These are phyloP conservation scores for Sandelia bainsii DNA, from an alignment of 2,797 vertebrate genomes.

Conservation along the genomic window DNA sequence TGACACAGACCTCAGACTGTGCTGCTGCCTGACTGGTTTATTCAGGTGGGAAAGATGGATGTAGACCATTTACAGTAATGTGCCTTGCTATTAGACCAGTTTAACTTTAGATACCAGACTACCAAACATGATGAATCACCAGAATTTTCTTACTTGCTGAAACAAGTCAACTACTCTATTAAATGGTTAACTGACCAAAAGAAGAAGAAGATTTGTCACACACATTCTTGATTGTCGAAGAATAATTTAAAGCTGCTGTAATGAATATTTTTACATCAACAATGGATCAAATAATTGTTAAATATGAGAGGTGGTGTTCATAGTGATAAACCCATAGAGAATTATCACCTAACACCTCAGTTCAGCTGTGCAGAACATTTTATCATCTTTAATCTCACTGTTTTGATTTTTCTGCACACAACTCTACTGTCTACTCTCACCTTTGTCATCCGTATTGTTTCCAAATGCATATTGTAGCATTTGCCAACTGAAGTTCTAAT, in stretches of 20 bases:
- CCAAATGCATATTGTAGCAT: background rate
- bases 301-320: background rate
- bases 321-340: background rate
- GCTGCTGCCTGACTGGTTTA: slow-evolving; percentile 58
- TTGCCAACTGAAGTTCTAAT: no score
- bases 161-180: background rate
- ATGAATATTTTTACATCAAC: background rate
- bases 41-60: slow-evolving; percentile 60
- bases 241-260: background rate
- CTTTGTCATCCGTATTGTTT: background rate
- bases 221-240: background rate
- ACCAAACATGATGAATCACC: background rate
- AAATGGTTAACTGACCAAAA: background rate
- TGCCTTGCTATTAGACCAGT: slow-evolving; percentile 21
- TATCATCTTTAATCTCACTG: background rate
- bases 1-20: slow-evolving; percentile 66
- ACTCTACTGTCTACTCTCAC: no score
- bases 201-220: background rate
- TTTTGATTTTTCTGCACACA: background rate
- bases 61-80: slow-evolving; percentile 56
- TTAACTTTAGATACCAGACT: slow-evolving; percentile 14
- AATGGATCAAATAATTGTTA: background rate
- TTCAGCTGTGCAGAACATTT: background rate
- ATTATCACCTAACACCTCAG: background rate
- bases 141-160: background rate